Conservation (phyloP, 2,888 invertebrate species). For the Eupithecia dodoneata region DNA sequence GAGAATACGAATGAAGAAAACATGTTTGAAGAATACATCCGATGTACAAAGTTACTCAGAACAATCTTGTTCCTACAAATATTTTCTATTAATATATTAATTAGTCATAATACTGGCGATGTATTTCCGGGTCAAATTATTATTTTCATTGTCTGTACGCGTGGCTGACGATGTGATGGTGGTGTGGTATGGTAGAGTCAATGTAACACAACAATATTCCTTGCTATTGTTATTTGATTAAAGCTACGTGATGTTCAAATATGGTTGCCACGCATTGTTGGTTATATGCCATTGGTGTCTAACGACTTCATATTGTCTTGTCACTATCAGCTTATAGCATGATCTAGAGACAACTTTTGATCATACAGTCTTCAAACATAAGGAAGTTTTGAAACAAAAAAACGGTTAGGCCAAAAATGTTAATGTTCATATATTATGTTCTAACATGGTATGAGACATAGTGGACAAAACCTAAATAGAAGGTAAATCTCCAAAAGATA, state of each 20-base stretch:
- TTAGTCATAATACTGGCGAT: slow-evolving; percentile 35
- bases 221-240: slow-evolving; percentile 43
- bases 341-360: neutral
- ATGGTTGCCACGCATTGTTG: slow-evolving; percentile 18
- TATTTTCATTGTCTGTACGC: slow-evolving; percentile 52
- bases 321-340: neutral
- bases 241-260: slow-evolving; percentile 28
- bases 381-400: no score
- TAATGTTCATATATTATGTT: no score
- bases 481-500: no score
- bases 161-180: slow-evolving; percentile 29
- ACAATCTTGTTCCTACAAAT: neutral
- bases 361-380: no score
- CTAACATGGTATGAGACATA: no score
- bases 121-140: slow-evolving; percentile 49
- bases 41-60: neutral
- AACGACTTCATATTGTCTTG: neutral
- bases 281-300: neutral
- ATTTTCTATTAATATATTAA: neutral
- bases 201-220: slow-evolving; percentile 47
- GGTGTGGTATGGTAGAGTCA: slow-evolving; percentile 43
- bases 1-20: neutral
- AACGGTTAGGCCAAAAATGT: no score
- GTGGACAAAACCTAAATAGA: no score
- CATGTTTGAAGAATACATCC: neutral